Conservation (phyloP, 2,888 invertebrate genomes). For the Dyspetes luteomarginatus region DNA sequence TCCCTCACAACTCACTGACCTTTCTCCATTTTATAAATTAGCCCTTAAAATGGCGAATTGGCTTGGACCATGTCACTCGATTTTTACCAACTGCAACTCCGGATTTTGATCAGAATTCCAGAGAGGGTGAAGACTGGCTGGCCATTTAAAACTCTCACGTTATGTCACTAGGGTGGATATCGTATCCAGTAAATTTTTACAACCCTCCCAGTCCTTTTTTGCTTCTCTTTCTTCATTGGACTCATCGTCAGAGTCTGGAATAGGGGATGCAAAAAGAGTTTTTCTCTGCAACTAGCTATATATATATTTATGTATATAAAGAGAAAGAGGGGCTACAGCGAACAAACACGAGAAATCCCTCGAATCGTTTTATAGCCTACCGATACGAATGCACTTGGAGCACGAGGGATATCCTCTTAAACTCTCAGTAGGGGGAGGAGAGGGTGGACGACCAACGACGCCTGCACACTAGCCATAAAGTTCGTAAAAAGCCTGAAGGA, state of each 20-base stretch:
- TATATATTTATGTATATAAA: not conserved
- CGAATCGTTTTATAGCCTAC: slow-evolving; percentile 74
- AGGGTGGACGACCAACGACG: slow-evolving; percentile 22
- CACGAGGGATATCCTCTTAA: slow-evolving; percentile 69
- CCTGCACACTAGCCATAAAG: slow-evolving; percentile 45
- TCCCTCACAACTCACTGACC: slow-evolving; percentile 15
- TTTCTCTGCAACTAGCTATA: not conserved
- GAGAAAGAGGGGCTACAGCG: slow-evolving; percentile 37
- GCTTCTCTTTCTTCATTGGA: not conserved
- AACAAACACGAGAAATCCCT: slow-evolving; percentile 59
- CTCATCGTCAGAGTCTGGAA: slow-evolving; percentile 5
- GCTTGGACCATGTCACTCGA: slow-evolving; percentile 31
- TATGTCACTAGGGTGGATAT: no score
- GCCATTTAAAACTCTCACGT: no score
- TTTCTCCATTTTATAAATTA: slow-evolving; percentile 52
- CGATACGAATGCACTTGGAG: slow-evolving; percentile 71
- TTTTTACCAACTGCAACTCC: slow-evolving; percentile 25
- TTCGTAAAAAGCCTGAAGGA: slow-evolving; percentile 55
- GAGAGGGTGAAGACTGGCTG: slow-evolving; percentile 1
- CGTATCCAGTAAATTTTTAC: slow-evolving; percentile 75
- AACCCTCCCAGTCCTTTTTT: slow-evolving; percentile 45
- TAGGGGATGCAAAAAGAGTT: slow-evolving; percentile 10
- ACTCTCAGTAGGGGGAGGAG: slow-evolving; percentile 54
- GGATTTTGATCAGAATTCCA: slow-evolving; percentile 45
- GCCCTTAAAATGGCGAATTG: slow-evolving; percentile 53